Evolutionary conservation across 2,797 vertebrate genomes (phyloP).

Genomic region (Florisuga fusca): DNA sequence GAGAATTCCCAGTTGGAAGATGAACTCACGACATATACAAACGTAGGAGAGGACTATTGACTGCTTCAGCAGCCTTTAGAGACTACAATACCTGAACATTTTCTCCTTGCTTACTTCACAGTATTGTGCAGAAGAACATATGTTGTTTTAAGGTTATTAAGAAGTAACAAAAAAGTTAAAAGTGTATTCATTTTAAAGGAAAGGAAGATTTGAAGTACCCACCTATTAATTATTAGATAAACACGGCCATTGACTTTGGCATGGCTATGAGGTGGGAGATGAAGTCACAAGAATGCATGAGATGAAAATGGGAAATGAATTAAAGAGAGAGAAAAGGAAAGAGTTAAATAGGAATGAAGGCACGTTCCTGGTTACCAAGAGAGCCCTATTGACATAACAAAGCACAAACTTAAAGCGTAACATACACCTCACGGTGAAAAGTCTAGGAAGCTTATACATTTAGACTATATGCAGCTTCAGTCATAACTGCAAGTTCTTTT

Average conservation of each 20-base stretch:
- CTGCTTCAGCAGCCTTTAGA: background rate
- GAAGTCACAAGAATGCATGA: conserved; percentile 68
- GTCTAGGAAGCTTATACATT: background rate
- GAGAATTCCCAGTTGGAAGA: conserved; percentile 50
- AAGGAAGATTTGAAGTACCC: conserved; percentile 84
- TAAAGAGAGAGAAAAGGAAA: conserved; percentile 79
- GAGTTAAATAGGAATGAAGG: conserved; percentile 66
- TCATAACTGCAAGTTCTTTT: background rate
- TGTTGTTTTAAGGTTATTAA: conserved; percentile 41
- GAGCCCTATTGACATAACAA: background rate
- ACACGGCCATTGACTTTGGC: conserved; percentile 98
- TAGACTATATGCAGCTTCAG: background rate
- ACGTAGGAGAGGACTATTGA: background rate
- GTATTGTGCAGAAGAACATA: background rate
- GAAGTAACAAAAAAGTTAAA: background rate
- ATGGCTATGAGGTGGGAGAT: conserved; percentile 86
- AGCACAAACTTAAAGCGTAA: background rate
- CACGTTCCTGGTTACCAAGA: background rate
- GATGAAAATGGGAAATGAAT: conserved; percentile 71
- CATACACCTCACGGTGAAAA: background rate
- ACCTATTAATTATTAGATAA: conserved; percentile 99
- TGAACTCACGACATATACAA: background rate
- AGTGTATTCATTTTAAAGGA: background rate
- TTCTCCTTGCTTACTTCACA: background rate
- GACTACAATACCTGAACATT: background rate